phyloP scores from a whole-genome alignment of 2,113 vertebrate genomes.

The Henicopernis longicauda region DNA sequence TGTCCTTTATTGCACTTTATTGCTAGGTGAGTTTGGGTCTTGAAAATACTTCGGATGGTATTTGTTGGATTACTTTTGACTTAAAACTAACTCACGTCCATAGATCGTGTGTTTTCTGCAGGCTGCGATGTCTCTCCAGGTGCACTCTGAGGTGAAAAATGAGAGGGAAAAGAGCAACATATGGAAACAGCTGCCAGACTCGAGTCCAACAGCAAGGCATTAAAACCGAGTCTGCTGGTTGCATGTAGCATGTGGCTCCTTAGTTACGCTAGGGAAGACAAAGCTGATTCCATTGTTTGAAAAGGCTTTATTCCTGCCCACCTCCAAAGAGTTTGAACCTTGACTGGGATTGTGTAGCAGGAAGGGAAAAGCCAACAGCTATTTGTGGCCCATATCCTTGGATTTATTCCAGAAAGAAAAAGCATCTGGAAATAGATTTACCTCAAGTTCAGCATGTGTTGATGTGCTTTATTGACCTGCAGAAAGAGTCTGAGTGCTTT shows the following conservation, averaged over 20 bases:
- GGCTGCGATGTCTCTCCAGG: not conserved
- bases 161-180: not conserved
- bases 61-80: not conserved
- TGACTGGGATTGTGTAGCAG: not conserved
- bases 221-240: not conserved
- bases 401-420: not conserved
- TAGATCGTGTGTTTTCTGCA: not conserved
- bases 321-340: not conserved
- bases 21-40: not conserved
- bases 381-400: not conserved
- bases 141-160: not conserved
- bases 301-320: not conserved
- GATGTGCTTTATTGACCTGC: not conserved
- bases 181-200: not conserved
- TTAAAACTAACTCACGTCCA: not conserved
- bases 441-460: not conserved
- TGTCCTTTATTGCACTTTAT: not conserved
- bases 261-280: not conserved
- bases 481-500: not conserved
- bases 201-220: not conserved
- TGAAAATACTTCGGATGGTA: not conserved
- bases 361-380: not conserved
- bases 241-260: rapidly evolving
- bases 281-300: not conserved
- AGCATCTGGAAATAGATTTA: not conserved